Base-by-base conservation (phyloP, 1,140 invertebrate species). In the Cylas formicarius region DNA sequence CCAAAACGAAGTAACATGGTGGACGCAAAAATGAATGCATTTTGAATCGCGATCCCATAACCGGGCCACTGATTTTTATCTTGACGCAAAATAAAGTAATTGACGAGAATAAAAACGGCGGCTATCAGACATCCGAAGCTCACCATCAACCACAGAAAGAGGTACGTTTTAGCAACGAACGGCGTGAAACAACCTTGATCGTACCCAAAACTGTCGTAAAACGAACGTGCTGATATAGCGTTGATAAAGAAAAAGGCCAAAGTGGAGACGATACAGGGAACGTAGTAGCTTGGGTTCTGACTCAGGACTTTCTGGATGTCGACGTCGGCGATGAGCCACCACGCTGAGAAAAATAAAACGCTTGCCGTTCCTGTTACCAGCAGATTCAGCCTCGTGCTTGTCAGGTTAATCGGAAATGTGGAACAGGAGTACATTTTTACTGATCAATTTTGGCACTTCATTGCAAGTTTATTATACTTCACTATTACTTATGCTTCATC, bases 311-410 rank as follows among this genome's bases (percentile, higher is more conserved):
- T 29, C 5, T 35, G 29, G 1, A 49, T 45, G 11, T 44, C 41
- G n/a, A 46, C 24, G 45, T 57, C 52, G 5, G 53, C 48, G 17
- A 55, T 38, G 11, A 57, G 20, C 55, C 55, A 57, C 55, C 52
- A 57, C n/a, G 46, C 50, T 2, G 11, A 18, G 28, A 48, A 52
- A 41, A 57, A 57, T 13, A 57, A 37, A 8, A 48, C 11, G 9
- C 52, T 50, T 3, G 49, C 33, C 36, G 52, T 13, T 4, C 40
- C 33, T 10, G 49, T 44, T 8, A 49, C 23, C 13, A 47, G 31
- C 1, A 51, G 4, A 23, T 50, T 50, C n/a, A 41, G 9, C 23
- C 42, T 37, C 10, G 42, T 17, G 9, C 23, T 26, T 18, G 11
- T 41, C 11, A 48, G 16, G 21, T 27, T 6, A 16, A 41, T 17